Evolutionary conservation across 2,113 vertebrate genomes (phyloP), one percentile per base, ranked within the genome.

Genomic region (Microcebus griseorufus): DNA sequence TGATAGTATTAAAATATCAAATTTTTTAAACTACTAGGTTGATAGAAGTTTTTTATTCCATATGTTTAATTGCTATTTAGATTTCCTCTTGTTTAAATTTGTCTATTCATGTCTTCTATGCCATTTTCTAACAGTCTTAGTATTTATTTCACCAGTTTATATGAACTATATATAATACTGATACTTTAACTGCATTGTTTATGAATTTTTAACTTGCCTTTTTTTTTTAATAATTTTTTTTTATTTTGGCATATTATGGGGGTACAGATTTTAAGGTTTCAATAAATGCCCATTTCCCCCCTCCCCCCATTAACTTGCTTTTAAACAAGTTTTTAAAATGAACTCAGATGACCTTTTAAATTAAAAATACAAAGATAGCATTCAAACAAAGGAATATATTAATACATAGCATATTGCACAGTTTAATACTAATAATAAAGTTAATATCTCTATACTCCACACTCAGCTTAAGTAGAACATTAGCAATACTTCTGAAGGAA

Each of bases 271-370:
- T n/a, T n/a, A n/a, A n/a, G n/a, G n/a, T n/a, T n/a, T n/a, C n/a
- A n/a, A n/a, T n/a, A n/a, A n/a, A n/a, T n/a, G n/a, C n/a, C n/a
- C n/a, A n/a, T n/a, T n/a, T n/a, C n/a, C n/a, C n/a, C n/a, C n/a
- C n/a, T n/a, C n/a, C n/a, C n/a, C n/a, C n/a, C n/a, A n/a, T 83
- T 27, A 72, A n/a, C 65, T 62, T 58, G 45, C 6, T 82, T 89
- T 62, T 86, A 93, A 87, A 51, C 34, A 20, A 25, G 7, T n/a
- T 89, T 90, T 96, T 42, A 42, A 88, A 94, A 94, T 85, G 45
- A 94, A 76, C 29, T 80, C 18, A 45, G 45, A 18, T 81, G 42
- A 85, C 1, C 51, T 67, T 92, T 88, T 81, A 89, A 75, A 80
- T 94, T 75, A 93, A 90, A 96, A 83, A 32, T 51, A 62, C n/a